A percentile compares a stretch with the other conserved stretches of the same genome.
Conservation (phyloP, 2,113 vertebrate species). For the Grammomys surdaster region DNA sequence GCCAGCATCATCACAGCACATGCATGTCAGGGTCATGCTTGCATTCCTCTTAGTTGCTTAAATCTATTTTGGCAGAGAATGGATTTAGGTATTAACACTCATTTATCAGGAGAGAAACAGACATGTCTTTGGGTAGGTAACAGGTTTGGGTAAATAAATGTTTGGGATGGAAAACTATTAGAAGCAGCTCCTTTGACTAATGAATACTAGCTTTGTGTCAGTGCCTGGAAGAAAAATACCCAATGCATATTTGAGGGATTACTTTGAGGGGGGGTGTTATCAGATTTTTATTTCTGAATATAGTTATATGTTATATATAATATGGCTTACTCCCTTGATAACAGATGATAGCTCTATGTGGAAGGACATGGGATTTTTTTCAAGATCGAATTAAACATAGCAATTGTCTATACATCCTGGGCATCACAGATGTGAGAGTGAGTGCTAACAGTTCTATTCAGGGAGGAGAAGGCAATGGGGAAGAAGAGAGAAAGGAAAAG, state of each 20-base stretch:
- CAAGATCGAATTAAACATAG: background rate
- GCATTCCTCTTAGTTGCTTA: fast-evolving
- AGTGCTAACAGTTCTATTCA: background rate
- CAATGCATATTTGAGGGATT: background rate
- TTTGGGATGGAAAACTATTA: background rate
- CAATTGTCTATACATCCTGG: background rate
- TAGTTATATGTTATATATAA: no score
- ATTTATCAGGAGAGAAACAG: background rate
- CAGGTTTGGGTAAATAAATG: conserved; percentile 6
- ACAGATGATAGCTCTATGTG: background rate
- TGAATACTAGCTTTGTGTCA: background rate
- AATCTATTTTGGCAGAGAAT: no score
- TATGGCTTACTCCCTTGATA: conserved; percentile 12
- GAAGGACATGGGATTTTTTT: background rate
- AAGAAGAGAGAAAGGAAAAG: background rate
- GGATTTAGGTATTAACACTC: background rate
- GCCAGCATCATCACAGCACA: background rate
- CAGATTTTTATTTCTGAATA: background rate
- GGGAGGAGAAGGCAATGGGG: fast-evolving
- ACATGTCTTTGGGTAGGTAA: background rate
- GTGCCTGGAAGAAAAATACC: background rate
- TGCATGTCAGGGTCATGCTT: no score
- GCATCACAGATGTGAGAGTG: background rate
- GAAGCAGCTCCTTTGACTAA: background rate
- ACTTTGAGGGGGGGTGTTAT: conserved; percentile 34